Evolutionary conservation across 2,888 invertebrate genomes (phyloP).

Genomic region (Gymnocheta viridis): DNA sequence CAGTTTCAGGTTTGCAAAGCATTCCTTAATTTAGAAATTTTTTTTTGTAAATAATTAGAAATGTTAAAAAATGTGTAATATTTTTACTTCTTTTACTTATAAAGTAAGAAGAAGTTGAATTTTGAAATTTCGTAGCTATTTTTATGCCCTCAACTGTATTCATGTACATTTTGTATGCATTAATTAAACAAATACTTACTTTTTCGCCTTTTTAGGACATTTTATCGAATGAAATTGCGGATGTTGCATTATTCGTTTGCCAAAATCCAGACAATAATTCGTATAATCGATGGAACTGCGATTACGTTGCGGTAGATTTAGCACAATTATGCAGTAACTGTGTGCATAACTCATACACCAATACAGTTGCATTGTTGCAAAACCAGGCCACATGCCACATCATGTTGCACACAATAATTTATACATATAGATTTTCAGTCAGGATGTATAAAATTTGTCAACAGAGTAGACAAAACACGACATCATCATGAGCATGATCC

Average conservation of each 20-base stretch:
- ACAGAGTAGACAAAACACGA: constrained; percentile 7
- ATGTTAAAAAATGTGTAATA: no score
- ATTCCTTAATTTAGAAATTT: no score
- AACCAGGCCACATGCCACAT: constrained; percentile 43
- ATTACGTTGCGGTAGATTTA: constrained; percentile 80
- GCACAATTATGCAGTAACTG: constrained; percentile 81
- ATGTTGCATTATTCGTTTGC: constrained; percentile 77
- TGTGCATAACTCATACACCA: neutral
- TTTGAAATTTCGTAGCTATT: neutral
- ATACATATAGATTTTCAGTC: neutral
- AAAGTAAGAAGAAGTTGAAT: no score
- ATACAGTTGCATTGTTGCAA: constrained; percentile 22
- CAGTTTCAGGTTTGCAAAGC: no score
- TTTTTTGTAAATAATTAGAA: no score
- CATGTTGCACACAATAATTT: neutral
- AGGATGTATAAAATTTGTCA: constrained; percentile 39
- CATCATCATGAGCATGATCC: constrained; percentile 28
- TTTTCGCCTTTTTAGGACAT: constrained; percentile 77
- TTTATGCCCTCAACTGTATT: constrained; percentile 23
- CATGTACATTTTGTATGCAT: neutral
- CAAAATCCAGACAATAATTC: constrained; percentile 82
- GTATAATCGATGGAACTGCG: constrained; percentile 80
- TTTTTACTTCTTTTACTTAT: no score
- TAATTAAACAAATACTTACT: constrained; percentile 73
- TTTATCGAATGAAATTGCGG: constrained; percentile 79